Percentiles rank a stretch among this genome's conserved stretches.
Evolutionary conservation across 1,140 invertebrate genomes (phyloP).

Genomic region (Meloidogyne floridensis): DNA sequence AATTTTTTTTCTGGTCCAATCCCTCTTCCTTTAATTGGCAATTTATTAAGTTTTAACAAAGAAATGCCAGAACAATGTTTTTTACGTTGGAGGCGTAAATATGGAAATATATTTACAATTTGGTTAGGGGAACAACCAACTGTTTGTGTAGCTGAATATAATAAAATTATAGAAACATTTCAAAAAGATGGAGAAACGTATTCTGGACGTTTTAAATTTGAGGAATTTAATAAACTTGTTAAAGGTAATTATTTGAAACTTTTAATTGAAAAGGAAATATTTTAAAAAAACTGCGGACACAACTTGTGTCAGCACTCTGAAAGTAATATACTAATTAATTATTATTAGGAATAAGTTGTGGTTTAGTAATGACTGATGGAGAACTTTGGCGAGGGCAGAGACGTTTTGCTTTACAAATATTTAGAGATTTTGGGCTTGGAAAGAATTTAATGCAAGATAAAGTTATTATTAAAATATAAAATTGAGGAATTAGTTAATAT

Average conservation of each 20-base stretch:
- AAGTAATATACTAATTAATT: not conserved
- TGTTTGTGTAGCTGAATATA: slow-evolving; percentile 43
- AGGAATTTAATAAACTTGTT: slow-evolving; percentile 36
- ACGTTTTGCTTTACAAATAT: slow-evolving; percentile 53
- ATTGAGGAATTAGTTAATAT: not conserved
- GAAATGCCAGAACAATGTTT: slow-evolving; percentile 17
- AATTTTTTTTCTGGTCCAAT: slow-evolving; percentile 22
- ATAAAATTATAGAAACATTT: slow-evolving; percentile 46
- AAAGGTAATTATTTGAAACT: slow-evolving; percentile 20
- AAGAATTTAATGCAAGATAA: slow-evolving; percentile 48
- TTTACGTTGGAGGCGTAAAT: slow-evolving; percentile 24
- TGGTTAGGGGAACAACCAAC: slow-evolving; percentile 45
- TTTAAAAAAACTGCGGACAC: too few relatives aligned
- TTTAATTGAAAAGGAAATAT: not conserved
- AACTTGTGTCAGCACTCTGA: too few relatives aligned
- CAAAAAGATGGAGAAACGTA: slow-evolving; percentile 50
- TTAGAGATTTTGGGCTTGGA: slow-evolving; percentile 52
- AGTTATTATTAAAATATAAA: slow-evolving; percentile 23
- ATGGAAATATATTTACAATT: slow-evolving; percentile 34
- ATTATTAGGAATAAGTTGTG: slow-evolving; percentile 38
- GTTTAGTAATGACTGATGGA: slow-evolving; percentile 49
- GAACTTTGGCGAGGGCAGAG: slow-evolving; percentile 48
- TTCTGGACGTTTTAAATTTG: slow-evolving; percentile 42
- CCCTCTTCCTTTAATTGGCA: slow-evolving; percentile 39
- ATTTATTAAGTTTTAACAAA: slow-evolving; percentile 18